These are phyloP conservation scores for Phthorimaea operculella DNA, from an alignment of 1,140 invertebrate genomes.

Conservation along the genomic window DNA sequence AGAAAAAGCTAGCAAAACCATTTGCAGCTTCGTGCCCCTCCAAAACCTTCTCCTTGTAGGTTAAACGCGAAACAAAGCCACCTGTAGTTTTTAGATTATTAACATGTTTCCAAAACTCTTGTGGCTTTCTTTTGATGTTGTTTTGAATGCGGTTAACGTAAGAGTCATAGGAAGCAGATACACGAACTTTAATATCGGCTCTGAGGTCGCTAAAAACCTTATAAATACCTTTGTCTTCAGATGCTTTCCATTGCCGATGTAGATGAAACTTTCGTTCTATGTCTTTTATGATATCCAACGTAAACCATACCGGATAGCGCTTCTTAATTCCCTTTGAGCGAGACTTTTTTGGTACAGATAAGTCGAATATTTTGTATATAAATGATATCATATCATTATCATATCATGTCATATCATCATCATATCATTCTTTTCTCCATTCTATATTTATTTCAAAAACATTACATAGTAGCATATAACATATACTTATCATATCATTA, in stretches of 20 bases:
- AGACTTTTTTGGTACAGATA: too few species aligned
- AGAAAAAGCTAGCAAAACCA: not conserved
- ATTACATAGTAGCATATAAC: too few species aligned
- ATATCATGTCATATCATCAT: too few species aligned
- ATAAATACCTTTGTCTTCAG: not conserved
- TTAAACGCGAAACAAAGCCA: too few species aligned
- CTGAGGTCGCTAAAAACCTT: not conserved
- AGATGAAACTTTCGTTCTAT: conserved; percentile 1
- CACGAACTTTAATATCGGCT: too few species aligned
- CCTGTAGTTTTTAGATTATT: too few species aligned
- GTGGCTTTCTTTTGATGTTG: not conserved
- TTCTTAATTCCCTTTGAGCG: not conserved
- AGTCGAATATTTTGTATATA: conserved; percentile 5
- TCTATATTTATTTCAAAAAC: too few species aligned
- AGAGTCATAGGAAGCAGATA: too few species aligned
- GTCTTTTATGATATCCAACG: not conserved
- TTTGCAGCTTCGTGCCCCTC: not conserved
- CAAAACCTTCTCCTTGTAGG: not conserved
- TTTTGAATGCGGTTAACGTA: too few species aligned
- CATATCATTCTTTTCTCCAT: too few species aligned
- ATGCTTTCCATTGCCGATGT: conserved; percentile 3
- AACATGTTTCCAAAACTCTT: not conserved
- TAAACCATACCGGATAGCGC: conserved; percentile 5
- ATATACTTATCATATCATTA: too few species aligned
- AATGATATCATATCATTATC: too few species aligned